phyloP scores from a whole-genome alignment of 2,113 vertebrate genomes.

The Lamprotornis superbus region DNA sequence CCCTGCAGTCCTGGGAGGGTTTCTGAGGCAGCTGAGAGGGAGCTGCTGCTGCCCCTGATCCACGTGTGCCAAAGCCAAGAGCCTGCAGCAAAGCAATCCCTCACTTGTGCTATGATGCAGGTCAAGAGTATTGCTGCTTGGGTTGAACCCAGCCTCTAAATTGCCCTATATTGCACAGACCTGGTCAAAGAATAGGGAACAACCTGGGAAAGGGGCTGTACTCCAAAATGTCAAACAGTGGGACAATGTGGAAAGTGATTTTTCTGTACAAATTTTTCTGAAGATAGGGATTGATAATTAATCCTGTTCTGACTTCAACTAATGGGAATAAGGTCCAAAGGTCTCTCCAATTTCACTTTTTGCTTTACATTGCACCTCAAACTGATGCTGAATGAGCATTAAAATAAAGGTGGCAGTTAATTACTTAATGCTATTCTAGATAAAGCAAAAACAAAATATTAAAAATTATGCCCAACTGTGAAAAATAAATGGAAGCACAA shows the following conservation, averaged over 20 bases:
- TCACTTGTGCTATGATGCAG: fast-evolving
- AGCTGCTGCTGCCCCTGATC: neutral
- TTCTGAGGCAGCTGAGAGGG: neutral
- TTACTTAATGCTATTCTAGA: neutral
- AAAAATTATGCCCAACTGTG: neutral
- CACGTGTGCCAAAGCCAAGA: neutral
- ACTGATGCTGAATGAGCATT: neutral
- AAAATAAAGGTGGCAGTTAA: neutral
- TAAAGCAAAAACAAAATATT: neutral
- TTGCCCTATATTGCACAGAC: neutral
- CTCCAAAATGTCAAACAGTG: neutral
- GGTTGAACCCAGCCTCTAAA: neutral
- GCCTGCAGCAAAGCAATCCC: neutral
- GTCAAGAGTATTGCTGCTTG: neutral
- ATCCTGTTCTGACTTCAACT: neutral
- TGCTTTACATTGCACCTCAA: neutral
- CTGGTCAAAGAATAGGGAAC: neutral
- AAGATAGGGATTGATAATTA: neutral
- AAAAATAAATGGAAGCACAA: neutral
- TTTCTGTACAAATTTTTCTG: neutral
- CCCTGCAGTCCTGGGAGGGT: neutral
- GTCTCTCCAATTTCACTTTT: neutral
- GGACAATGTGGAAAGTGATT: neutral
- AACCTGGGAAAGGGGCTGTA: fast-evolving
- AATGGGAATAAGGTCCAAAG: neutral